Percentiles rank a stretch among this genome's conserved stretches.
These are phyloP conservation scores for Ichneumon xanthorius DNA, from an alignment of 2,888 invertebrate species.

Conservation along the genomic window DNA sequence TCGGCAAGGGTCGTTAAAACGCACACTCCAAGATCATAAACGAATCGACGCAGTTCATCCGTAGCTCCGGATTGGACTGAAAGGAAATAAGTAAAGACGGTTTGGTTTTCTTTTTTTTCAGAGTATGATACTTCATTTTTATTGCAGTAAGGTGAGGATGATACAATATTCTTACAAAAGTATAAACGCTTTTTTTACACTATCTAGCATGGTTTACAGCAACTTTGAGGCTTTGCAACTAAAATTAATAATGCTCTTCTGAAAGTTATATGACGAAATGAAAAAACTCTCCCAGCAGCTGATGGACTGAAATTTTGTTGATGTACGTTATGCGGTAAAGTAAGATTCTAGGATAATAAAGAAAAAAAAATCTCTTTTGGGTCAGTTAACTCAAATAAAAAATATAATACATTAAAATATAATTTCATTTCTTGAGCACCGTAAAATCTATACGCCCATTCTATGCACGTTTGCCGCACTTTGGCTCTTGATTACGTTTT, in stretches of 20 bases:
- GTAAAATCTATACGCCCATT: neutral
- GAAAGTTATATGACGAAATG: neutral
- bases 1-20: slow-evolving; percentile 75
- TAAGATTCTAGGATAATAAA: slow-evolving; percentile 45
- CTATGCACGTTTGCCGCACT: neutral
- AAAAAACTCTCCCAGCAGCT: neutral
- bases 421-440: neutral
- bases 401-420: slow-evolving; percentile 1
- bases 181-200: slow-evolving; percentile 27
- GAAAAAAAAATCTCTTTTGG: neutral
- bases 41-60: slow-evolving; percentile 64
- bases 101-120: slow-evolving; percentile 58
- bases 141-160: neutral
- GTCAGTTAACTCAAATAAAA: neutral
- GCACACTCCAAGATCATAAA: slow-evolving; percentile 71
- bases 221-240: neutral
- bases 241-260: slow-evolving; percentile 1
- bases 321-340: neutral
- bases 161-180: slow-evolving; percentile 17
- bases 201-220: slow-evolving; percentile 1
- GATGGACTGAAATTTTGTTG: neutral
- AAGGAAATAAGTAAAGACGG: slow-evolving; percentile 69
- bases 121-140: slow-evolving; percentile 41
- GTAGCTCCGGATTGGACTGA: slow-evolving; percentile 74
- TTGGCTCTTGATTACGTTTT: neutral